Base-by-base conservation (phyloP, 2,888 invertebrate species). In the Eristalis pertinax region DNA sequence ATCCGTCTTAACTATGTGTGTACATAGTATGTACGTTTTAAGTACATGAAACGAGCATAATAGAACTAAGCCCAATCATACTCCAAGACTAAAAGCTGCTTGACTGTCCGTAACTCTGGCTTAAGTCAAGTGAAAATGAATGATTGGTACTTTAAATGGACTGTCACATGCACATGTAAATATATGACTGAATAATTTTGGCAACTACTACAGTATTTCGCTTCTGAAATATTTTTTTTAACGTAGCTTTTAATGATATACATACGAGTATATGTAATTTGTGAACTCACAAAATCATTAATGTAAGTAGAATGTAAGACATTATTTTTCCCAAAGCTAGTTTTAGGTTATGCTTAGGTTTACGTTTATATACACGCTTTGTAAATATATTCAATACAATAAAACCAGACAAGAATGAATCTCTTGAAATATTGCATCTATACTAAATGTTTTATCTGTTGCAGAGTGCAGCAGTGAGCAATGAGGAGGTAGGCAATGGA, bases 161-260 rank as follows among this genome's bases (percentile, higher is more conserved):
- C 50, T 50, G 50, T 19, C 50, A 19, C 19, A 50, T 50, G 19
- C 19, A 50, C 50, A 50, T 50, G 50, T 50, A 50, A 50, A 50
- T 50, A 50, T 19, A 50, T 50, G 77, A 77, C 68, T 77, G 69
- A 77, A 77, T 62, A 35, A 69, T 69, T 76, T 69, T 77, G 77
- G 77, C 77, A 77, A 77, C 77, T 77, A 69, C n/a, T 75, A 63
- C 38, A 67, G 74, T 74, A 64, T 58, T 65, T n/a, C 35, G 24
- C 24, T 41, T 58, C 15, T 67, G 22, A 38, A 72, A 72, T 60
- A 60, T 32, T 32, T 60, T 22, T 58, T 60, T 50, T 50, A 8
- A 50, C 50, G 50, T 50, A 19, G 19, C 19, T n/a, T 19, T 50
- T 7, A n/a, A 50, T 43, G 4, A n/a, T n/a, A 43, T 7, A 19